These are phyloP conservation scores for Copsychus sechellarum DNA, from an alignment of 2,113 vertebrate genomes.

Conservation along the genomic window DNA sequence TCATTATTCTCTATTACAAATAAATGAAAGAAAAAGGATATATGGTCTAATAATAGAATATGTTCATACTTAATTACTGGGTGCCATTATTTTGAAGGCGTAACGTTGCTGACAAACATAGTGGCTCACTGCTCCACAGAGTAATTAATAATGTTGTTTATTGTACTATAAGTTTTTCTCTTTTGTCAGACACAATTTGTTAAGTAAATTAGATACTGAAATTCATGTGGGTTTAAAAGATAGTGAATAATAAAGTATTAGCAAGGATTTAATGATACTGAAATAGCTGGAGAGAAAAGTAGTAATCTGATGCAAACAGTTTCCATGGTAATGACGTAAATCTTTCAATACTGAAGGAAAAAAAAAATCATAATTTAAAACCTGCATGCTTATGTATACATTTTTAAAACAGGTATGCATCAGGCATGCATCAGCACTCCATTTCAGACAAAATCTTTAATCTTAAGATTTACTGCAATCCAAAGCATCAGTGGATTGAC, in stretches of 20 bases:
- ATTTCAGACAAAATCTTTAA: background rate
- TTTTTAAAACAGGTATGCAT: background rate
- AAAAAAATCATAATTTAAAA: conserved; percentile 35
- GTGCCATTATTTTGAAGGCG: conserved; percentile 41
- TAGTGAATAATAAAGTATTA: conserved; percentile 71
- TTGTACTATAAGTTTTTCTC: conserved; percentile 60
- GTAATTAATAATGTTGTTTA: conserved; percentile 70
- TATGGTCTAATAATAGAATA: conserved; percentile 47
- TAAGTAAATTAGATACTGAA: conserved; percentile 70
- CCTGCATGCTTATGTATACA: background rate
- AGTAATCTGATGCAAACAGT: conserved; percentile 66
- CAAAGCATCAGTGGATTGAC: background rate
- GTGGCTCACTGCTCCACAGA: background rate
- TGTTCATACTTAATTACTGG: conserved; percentile 59
- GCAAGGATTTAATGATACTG: conserved; percentile 66
- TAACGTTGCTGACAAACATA: conserved; percentile 45
- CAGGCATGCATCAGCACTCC: background rate
- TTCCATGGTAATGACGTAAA: conserved; percentile 74
- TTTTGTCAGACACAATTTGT: conserved; percentile 68
- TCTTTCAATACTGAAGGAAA: conserved; percentile 32
- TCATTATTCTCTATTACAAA: conserved; percentile 42
- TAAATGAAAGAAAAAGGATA: conserved; percentile 37
- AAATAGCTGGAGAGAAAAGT: conserved; percentile 63
- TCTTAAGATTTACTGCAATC: background rate
- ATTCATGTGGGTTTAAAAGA: conserved; percentile 58